phyloP scores from a whole-genome alignment of 2,888 invertebrate genomes.

The Amblyjoppa fuscipennis region DNA sequence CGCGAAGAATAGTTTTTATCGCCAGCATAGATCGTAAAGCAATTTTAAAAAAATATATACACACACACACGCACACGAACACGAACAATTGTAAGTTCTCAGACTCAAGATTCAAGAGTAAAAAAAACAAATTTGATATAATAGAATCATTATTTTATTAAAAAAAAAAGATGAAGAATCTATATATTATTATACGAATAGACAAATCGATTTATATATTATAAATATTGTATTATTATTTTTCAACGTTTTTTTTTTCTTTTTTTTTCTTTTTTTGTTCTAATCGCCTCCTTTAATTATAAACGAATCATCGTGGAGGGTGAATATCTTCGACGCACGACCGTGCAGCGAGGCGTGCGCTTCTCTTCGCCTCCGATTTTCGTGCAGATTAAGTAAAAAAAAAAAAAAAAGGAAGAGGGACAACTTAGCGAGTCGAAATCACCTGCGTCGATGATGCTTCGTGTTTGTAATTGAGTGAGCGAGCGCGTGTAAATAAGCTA shows the following conservation, averaged over 20 bases:
- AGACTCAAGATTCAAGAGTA: constrained; percentile 21
- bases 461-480: constrained; percentile 67
- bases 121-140: constrained; percentile 77
- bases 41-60: background rate
- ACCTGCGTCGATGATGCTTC: constrained; percentile 71
- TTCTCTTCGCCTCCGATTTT: constrained; percentile 29
- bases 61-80: background rate
- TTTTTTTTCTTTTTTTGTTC: constrained; percentile 68
- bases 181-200: constrained; percentile 81
- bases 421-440: constrained; percentile 65
- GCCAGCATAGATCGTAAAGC: constrained; percentile 65
- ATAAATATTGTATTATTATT: constrained; percentile 75
- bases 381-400: constrained; percentile 38
- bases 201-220: constrained; percentile 79
- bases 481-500: constrained; percentile 82
- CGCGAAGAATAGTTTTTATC: constrained; percentile 66
- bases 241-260: constrained; percentile 72
- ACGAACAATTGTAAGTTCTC: constrained; percentile 32
- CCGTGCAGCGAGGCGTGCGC: constrained; percentile 12
- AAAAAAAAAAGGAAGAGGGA: constrained; percentile 50
- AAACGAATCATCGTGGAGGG: constrained; percentile 62
- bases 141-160: constrained; percentile 83
- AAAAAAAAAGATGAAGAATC: constrained; percentile 76
- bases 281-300: constrained; percentile 58
- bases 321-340: constrained; percentile 49